These are phyloP conservation scores for Drosophila pruinosa DNA, from an alignment of 1,140 invertebrate genomes.

Conservation along the genomic window DNA sequence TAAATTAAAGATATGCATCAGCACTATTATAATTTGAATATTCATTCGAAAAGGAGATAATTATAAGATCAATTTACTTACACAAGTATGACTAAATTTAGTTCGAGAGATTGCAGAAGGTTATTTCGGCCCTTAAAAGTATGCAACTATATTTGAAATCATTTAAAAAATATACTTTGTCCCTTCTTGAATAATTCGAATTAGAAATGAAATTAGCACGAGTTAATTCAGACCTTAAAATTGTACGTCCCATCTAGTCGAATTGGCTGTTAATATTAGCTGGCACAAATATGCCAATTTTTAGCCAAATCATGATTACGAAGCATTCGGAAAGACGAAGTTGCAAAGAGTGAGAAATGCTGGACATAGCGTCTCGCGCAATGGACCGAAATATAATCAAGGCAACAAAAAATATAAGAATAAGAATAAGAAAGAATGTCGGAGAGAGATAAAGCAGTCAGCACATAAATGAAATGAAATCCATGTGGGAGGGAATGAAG, in stretches of 20 bases:
- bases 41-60: background rate
- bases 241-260: slow-evolving; percentile 7
- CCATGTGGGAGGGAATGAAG: slow-evolving; percentile 42
- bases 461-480: slow-evolving; percentile 45
- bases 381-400: slow-evolving; percentile 58
- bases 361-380: slow-evolving; percentile 33
- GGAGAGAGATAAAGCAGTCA: background rate
- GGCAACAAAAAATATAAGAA: slow-evolving; percentile 15
- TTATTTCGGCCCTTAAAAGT: slow-evolving; percentile 13
- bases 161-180: too few species aligned
- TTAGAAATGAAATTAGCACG: background rate
- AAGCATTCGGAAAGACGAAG: slow-evolving; percentile 49
- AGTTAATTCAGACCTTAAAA: slow-evolving; percentile 13
- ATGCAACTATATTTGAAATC: too few species aligned
- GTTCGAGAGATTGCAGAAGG: background rate
- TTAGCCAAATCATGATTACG: slow-evolving; percentile 56
- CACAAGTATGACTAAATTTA: background rate
- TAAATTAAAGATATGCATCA: slow-evolving; percentile 2
- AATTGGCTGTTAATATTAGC: slow-evolving; percentile 40
- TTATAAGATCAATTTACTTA: background rate
- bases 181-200: too few species aligned
- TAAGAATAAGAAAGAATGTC: slow-evolving; percentile 25
- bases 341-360: slow-evolving; percentile 68
- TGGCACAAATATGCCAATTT: slow-evolving; percentile 71
- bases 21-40: background rate